Evolutionary conservation across 2,113 vertebrate genomes (phyloP), one percentile per base, ranked within the genome.

Genomic region (Anoura caudifer): DNA sequence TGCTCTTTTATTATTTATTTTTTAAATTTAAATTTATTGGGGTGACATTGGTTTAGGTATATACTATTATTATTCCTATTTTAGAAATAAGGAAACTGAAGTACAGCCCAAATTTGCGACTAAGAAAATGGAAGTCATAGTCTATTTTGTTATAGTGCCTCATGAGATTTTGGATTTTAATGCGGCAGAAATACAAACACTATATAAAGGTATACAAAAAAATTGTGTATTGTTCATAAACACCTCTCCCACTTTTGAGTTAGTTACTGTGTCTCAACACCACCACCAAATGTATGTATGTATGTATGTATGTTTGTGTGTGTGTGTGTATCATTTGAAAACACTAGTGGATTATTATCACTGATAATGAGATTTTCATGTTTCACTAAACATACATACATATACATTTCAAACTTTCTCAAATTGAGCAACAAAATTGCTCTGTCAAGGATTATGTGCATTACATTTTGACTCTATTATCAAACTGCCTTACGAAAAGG

Each of bases 61-160:
- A 84, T 65, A 61, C 16, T 84, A 86, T 73, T 90, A 92, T 50
- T n/a, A 38, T 6, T 19, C 41, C 26, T 52, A 88, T 73, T 85
- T 93, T 54, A 87, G 26, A 93, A 95, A 90, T 10, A 95, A 91
- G 41, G 19, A 65, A 93, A 89, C 10, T 77, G 1, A 95, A 91
- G 63, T 77, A 70, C 17, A 91, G 67, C 88, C 41, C 43, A 75
- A 94, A 81, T 91, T 80, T 89, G 22, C 67, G n/a, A n/a, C n/a
- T 69, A 67, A 95, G 72, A 61, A 96, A 95, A 91, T 41, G 28
- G 45, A 50, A 59, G 41, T 15, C 36, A 31, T 41, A 20, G 3
- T 73, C 19, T 16, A 90, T 86, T 80, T 59, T 84, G 33, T 90
- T 75, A 73, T 3, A 67, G 1, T 31, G 69, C 8, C 70, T 94